A percentile compares a stretch with the other conserved stretches of the same genome.
Conservation (phyloP, 2,113 vertebrate species). For the Platysteira castanea region DNA sequence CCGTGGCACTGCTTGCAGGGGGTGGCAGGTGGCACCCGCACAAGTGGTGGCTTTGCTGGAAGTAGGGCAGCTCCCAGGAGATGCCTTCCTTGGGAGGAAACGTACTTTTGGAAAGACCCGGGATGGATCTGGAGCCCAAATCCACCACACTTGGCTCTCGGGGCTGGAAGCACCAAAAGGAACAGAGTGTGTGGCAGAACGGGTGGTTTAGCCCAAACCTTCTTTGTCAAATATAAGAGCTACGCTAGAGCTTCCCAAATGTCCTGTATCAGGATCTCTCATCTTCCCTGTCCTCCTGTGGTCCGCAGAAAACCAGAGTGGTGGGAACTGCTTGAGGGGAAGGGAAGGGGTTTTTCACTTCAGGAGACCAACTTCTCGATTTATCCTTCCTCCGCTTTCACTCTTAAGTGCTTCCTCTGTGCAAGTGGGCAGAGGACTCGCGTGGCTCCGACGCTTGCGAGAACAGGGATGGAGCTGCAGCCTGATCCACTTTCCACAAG, state of each 20-base stretch:
- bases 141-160: neutral
- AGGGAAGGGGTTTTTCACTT: neutral
- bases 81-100: neutral
- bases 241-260: neutral
- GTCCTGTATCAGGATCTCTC: slow-evolving; percentile 56
- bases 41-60: neutral
- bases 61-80: neutral
- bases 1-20: neutral
- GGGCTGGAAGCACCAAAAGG: neutral
- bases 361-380: neutral
- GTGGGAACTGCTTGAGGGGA: neutral
- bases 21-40: neutral
- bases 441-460: fast-evolving
- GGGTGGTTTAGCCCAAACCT: neutral
- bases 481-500: neutral
- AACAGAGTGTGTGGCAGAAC: neutral
- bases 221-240: neutral
- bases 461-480: slow-evolving; percentile 11
- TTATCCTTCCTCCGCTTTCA: neutral
- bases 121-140: neutral
- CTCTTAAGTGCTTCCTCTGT: neutral
- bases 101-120: neutral
- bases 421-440: neutral
- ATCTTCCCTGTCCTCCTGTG: neutral
- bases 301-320: neutral